Evolutionary conservation across 2,888 invertebrate species (phyloP).

Genomic region (Tricholauxania praeusta): DNA sequence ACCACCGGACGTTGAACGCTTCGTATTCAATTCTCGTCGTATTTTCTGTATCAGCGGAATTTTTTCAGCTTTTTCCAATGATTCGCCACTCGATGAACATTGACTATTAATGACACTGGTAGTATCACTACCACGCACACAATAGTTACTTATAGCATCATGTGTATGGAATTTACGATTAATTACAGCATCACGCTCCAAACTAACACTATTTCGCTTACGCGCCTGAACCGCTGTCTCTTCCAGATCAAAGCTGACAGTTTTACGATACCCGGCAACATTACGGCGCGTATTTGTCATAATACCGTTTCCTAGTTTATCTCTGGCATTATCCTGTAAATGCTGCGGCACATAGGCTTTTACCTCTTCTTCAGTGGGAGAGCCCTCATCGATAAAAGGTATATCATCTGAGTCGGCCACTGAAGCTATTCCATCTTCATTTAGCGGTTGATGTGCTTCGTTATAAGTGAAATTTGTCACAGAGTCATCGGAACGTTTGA

Average conservation of each 20-base stretch:
- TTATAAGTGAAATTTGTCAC: slow-evolving; percentile 59
- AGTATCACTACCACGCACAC: slow-evolving; percentile 30
- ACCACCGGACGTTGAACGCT: slow-evolving; percentile 55
- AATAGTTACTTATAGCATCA: slow-evolving; percentile 61
- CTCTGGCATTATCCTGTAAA: slow-evolving; percentile 9
- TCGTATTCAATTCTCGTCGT: slow-evolving; percentile 58
- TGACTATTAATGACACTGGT: slow-evolving; percentile 43
- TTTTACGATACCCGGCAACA: slow-evolving; percentile 61
- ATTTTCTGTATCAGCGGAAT: slow-evolving; percentile 61
- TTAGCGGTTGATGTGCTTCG: slow-evolving; percentile 65
- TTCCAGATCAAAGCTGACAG: slow-evolving; percentile 67
- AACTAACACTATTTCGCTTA: slow-evolving; percentile 36
- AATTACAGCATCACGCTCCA: slow-evolving; percentile 42
- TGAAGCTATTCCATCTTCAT: slow-evolving; percentile 66
- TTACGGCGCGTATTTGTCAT: slow-evolving; percentile 50
- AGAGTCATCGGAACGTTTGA: slow-evolving; percentile 60
- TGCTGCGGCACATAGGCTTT: slow-evolving; percentile 14
- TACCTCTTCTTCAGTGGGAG: slow-evolving; percentile 60
- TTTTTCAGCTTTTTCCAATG: slow-evolving; percentile 52
- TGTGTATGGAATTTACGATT: slow-evolving; percentile 62
- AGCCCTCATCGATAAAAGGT: slow-evolving; percentile 69
- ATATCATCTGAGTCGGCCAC: slow-evolving; percentile 65
- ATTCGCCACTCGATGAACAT: slow-evolving; percentile 56
- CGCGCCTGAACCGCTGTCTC: slow-evolving; percentile 45
- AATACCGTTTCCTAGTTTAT: slow-evolving; percentile 45